Evolutionary conservation across 1,140 invertebrate genomes (phyloP).

Genomic region (Hylaeus volcanicus): DNA sequence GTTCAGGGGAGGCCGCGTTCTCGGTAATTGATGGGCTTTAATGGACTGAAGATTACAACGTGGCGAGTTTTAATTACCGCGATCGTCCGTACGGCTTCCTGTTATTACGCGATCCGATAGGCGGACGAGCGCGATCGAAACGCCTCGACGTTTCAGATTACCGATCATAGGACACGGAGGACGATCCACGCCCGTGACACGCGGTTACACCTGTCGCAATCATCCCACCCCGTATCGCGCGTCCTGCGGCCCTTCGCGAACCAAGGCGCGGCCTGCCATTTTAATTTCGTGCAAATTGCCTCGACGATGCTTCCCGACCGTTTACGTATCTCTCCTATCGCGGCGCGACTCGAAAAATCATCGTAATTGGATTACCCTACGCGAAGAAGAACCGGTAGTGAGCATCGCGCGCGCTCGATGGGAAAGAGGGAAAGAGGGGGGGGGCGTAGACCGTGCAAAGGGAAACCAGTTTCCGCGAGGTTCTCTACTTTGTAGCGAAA

Average conservation of each 20-base stretch:
- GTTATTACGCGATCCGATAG: constrained; percentile 55
- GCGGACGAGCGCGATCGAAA: constrained; percentile 33
- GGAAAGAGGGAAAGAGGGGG: too few species aligned
- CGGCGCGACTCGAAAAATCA: background rate
- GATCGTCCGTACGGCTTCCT: constrained; percentile 50
- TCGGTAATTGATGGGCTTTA: constrained; percentile 67
- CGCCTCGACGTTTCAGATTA: constrained; percentile 51
- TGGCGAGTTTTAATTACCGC: constrained; percentile 66
- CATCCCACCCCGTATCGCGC: constrained; percentile 1
- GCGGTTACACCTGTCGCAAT: constrained; percentile 32
- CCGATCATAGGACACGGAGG: background rate
- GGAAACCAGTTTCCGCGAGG: constrained; percentile 17
- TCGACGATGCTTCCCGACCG: background rate
- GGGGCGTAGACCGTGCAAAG: too few species aligned
- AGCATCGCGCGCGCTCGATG: background rate
- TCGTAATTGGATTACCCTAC: constrained; percentile 30
- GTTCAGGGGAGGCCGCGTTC: constrained; percentile 21
- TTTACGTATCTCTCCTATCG: constrained; percentile 12
- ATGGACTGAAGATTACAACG: constrained; percentile 65
- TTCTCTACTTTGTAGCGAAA: constrained; percentile 12
- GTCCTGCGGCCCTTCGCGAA: too few species aligned
- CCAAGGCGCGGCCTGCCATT: background rate
- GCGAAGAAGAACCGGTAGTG: background rate
- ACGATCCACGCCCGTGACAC: constrained; percentile 25
- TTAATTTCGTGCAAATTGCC: constrained; percentile 47